Conservation (phyloP, 2,797 vertebrate species). For the Argyrosomus regius region DNA sequence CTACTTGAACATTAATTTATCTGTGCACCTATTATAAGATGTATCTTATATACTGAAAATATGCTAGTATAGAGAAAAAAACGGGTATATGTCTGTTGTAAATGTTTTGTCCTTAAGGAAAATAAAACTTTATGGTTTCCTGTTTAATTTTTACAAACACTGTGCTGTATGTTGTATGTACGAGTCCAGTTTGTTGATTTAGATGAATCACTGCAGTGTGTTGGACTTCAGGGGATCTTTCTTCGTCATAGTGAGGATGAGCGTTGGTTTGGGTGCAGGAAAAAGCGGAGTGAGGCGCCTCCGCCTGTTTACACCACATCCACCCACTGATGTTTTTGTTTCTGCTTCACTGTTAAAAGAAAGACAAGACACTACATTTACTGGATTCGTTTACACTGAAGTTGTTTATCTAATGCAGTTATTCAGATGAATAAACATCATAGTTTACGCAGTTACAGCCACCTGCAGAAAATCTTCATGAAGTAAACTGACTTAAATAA, state of each 20-base stretch:
- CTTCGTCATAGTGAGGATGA: constrained; percentile 54
- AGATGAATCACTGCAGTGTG: neutral
- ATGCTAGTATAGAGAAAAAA: constrained; percentile 36
- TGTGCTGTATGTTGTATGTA: neutral
- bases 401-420: neutral
- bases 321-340: neutral
- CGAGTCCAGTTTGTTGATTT: constrained; percentile 6
- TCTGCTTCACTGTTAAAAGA: constrained; percentile 35
- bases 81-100: constrained; percentile 34
- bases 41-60: constrained; percentile 38
- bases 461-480: neutral
- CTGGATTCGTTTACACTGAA: neutral
- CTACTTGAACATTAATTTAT: constrained; percentile 60
- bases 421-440: neutral
- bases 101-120: constrained; percentile 49
- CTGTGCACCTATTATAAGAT: constrained; percentile 46
- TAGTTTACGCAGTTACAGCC: neutral
- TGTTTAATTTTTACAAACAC: constrained; percentile 13
- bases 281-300: constrained; percentile 23
- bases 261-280: constrained; percentile 18
- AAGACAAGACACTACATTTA: neutral
- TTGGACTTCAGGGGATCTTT: constrained; percentile 19
- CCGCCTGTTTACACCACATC: constrained; percentile 1
- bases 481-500: neutral
- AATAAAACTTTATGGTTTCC: constrained; percentile 58